Evolutionary conservation across 2,888 invertebrate species (phyloP), one percentile per base, ranked within the genome.

Genomic region (Eubasilissa splendida): DNA sequence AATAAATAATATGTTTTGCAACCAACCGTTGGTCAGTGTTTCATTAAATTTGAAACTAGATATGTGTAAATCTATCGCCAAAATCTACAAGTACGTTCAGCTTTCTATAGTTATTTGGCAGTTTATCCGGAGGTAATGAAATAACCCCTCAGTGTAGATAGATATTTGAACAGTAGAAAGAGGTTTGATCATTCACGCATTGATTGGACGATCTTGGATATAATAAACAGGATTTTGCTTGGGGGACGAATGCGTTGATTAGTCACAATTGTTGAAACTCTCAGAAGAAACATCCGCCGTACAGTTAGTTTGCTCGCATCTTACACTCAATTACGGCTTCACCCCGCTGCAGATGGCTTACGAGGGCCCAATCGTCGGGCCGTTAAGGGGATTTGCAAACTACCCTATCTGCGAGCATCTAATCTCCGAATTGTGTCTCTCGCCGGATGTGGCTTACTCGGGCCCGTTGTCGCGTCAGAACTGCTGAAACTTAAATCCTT

Each of bases 371-470:
- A 79, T 81, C 81, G 79, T 79, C 79, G 74, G 74, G 76, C 81
- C 76, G 73, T 81, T 77, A 79, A 79, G 76, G 73, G 81, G 81
- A 81, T 81, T 81, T 79, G 81, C 73, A 76, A 81, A 79, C 79
- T 81, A 81, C 81, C 79, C 76, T 79, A 81, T 81, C 81, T 79
- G 79, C 76, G 68, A 77, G 66, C 65, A 76, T 81, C 81, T 81
- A 81, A 81, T 81, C 81, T 79, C 79, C 56, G 77, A 77, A 77
- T 70, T 68, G 77, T 70, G 70, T 77, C 52, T 52, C 77, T 70
- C 73, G n/a, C 77, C 50, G 74, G 71, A 74, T 80, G 71, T 66
- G 77, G 74, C 77, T 65, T 81, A 53, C 63, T 33, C 22, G 31
- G 60, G 66, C 60, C 59, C 77, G 76, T 74, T 74, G 78, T 81